Conservation (phyloP, 2,888 invertebrate species). For the Macrosoma leucophasiata region DNA sequence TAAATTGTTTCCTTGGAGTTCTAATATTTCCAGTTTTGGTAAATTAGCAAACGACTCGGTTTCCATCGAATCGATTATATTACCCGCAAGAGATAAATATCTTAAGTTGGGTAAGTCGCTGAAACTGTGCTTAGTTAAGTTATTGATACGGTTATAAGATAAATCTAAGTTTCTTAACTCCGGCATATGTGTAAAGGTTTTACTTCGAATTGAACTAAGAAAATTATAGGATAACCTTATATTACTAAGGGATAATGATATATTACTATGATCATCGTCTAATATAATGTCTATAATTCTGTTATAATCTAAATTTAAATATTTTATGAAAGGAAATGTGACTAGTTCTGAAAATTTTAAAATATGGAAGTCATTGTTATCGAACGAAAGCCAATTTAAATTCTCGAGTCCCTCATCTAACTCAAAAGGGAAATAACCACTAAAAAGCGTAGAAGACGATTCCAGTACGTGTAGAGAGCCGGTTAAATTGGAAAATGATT, state of each 20-base stretch:
- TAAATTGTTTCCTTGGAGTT: conserved; percentile 87
- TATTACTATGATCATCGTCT: conserved; percentile 80
- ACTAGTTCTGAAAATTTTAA: conserved; percentile 83
- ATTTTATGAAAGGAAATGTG: conserved; percentile 81
- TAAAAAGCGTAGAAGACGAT: conserved; percentile 89
- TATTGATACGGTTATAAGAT: conserved; percentile 84
- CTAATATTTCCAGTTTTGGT: conserved; percentile 84
- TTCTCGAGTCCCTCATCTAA: conserved; percentile 83
- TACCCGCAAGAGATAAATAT: conserved; percentile 89
- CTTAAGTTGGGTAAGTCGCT: conserved; percentile 85
- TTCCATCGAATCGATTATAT: conserved; percentile 84
- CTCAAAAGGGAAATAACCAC: conserved; percentile 85
- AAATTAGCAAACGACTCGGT: conserved; percentile 84
- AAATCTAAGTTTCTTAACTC: conserved; percentile 86
- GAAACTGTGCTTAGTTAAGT: conserved; percentile 83
- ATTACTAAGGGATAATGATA: conserved; percentile 84
- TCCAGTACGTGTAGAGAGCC: conserved; percentile 87
- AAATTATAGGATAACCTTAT: conserved; percentile 89
- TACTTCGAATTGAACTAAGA: conserved; percentile 78
- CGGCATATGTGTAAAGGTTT: conserved; percentile 82
- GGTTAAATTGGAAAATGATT: conserved; percentile 86
- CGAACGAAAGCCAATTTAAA: conserved; percentile 88
- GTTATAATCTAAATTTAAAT: conserved; percentile 91
- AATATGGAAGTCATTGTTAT: conserved; percentile 89
- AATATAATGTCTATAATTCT: conserved; percentile 82